Base-by-base conservation (phyloP, 2,888 invertebrate genomes). In the Idaea straminata region DNA sequence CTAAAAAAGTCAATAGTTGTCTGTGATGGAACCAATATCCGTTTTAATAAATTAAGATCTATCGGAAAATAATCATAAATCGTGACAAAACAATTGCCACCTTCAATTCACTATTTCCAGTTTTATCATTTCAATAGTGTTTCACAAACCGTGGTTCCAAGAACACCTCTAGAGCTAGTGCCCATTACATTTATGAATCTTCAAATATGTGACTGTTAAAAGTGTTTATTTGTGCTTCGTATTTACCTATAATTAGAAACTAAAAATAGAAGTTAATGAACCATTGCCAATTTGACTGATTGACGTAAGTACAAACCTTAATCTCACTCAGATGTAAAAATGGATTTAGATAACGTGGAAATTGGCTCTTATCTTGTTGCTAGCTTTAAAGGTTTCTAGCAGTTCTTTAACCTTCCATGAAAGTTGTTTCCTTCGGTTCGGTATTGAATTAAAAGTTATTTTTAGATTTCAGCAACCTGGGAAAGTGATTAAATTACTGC, bases 21-120 rank as follows among this genome's bases (percentile, higher is more conserved):
- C 47, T 61, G 15, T 63, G 57, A 62, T 66, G 60, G 15, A 38
- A 64, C 61, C 64, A 66, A 65, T 65, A 70, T 62, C 67, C 67
- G 65, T 66, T 61, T 34, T 58, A 47, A 63, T 65, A 68, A 71
- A 69, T 72, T 66, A 69, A 64, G 67, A 69, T 66, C 65, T 72
- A 75, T 79, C 72, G 85, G 83, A 86, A 86, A 85, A 84, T 83
- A 83, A 81, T 81, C 75, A 75, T 57, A 71, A 69, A 72, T 87
- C 90, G 91, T 91, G 91, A 88, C 79, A 62, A 75, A 69, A 72
- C 75, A 82, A 85, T 91, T 91, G 77, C 80, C 90, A 85, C 85
- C 66, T 81, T 70, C 64, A 64, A 64, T 66, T 67, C 63, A 66
- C 62, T 68, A 66, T 65, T 62, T 66, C 65, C 63, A 66, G 68